Conservation (phyloP, 2,888 invertebrate genomes). For the Magallana nippona region DNA sequence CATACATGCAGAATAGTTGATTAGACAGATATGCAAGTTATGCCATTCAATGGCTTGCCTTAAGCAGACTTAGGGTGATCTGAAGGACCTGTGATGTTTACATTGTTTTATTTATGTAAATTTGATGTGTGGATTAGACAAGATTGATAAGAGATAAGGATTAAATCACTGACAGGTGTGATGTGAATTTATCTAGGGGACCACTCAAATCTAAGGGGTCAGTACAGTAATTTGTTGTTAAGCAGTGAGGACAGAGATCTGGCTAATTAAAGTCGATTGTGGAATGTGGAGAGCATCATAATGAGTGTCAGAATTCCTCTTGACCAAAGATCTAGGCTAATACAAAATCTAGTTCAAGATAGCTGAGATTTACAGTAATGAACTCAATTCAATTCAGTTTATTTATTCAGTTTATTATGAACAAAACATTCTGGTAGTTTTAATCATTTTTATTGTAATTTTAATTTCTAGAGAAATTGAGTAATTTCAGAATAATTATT, state of each 20-base stretch:
- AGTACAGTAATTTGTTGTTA: slow-evolving; percentile 10
- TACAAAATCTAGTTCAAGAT: too few species aligned
- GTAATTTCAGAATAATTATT: too few species aligned
- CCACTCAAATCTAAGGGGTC: neutral
- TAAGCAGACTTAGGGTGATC: neutral
- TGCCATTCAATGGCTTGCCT: too few species aligned
- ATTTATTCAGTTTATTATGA: too few species aligned
- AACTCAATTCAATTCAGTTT: too few species aligned
- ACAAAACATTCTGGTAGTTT: too few species aligned
- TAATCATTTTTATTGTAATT: too few species aligned
- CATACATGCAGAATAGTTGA: too few species aligned
- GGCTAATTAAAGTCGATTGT: neutral
- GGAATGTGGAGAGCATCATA: neutral
- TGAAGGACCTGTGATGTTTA: neutral
- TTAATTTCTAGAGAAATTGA: too few species aligned
- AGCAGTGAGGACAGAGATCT: neutral
- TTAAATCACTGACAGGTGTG: slow-evolving; percentile 21
- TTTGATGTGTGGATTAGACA: slow-evolving; percentile 27
- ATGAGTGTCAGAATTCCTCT: neutral
- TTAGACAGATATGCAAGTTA: too few species aligned
- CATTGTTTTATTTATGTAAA: slow-evolving; percentile 6
- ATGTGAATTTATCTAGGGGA: neutral
- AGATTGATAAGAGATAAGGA: slow-evolving; percentile 32
- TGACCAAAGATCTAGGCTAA: neutral
- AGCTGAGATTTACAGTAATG: too few species aligned